These are phyloP conservation scores for Acestrorhynchus altus DNA, from an alignment of 2,797 vertebrate species.

Conservation along the genomic window DNA sequence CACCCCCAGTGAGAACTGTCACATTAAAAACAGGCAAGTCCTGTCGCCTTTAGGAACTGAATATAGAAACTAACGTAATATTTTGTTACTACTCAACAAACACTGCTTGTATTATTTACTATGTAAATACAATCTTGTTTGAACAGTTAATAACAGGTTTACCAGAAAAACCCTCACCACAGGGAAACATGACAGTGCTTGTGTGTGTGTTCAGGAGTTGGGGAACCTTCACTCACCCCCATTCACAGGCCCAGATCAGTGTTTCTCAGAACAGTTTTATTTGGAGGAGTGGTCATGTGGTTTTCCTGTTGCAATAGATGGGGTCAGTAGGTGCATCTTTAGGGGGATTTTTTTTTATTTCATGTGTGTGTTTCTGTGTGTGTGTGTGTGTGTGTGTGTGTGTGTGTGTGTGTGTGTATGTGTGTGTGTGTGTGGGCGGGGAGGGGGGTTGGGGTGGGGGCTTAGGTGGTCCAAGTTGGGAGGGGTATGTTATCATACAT, in stretches of 20 bases:
- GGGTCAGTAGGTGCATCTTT: neutral
- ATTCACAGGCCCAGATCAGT: neutral
- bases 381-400: conserved; percentile 15
- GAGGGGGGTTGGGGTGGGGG: too few relatives aligned
- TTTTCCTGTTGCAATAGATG: conserved; percentile 37
- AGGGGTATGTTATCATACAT: too few relatives aligned
- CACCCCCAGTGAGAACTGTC: conserved; percentile 37
- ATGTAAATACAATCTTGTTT: conserved; percentile 68
- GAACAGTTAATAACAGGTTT: conserved; percentile 66
- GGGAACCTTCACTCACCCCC: conserved; percentile 3
- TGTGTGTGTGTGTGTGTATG: too few relatives aligned
- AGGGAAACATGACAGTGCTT: conserved; percentile 25
- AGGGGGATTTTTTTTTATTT: too few relatives aligned
- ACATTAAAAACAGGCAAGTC: conserved; percentile 47
- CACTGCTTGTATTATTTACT: conserved; percentile 43
- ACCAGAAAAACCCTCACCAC: conserved; percentile 37
- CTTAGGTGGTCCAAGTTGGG: too few relatives aligned
- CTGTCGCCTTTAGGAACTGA: conserved; percentile 10
- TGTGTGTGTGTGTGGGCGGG: too few relatives aligned
- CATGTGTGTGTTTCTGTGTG: neutral
- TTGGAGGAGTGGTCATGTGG: conserved; percentile 29
- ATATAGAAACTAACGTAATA: conserved; percentile 41
- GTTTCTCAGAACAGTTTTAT: conserved; percentile 39
- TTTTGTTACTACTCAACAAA: conserved; percentile 36
- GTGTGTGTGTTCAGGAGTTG: neutral